Percentiles rank a stretch among this genome's conserved stretches.
These are phyloP conservation scores for Epistrophe eligans DNA, from an alignment of 2,888 invertebrate genomes.

Conservation along the genomic window DNA sequence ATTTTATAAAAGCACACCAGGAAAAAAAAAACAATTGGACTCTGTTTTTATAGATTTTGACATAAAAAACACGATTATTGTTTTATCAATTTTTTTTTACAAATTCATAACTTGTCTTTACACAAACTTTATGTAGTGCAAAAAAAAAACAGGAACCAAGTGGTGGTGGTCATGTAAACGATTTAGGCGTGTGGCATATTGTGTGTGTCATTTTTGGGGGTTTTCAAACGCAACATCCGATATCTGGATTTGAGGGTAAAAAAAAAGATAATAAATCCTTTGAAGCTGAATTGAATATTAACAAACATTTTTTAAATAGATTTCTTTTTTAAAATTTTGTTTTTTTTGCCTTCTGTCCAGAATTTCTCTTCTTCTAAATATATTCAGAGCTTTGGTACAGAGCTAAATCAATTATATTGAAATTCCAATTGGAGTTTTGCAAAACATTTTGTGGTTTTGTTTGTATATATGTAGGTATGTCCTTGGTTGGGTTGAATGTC, in stretches of 20 bases:
- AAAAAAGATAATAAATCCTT: not conserved
- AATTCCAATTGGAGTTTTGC: not conserved
- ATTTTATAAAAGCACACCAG: too few relatives aligned
- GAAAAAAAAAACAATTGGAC: too few relatives aligned
- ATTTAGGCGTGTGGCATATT: too few relatives aligned
- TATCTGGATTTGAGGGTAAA: not conserved
- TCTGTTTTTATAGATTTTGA: too few relatives aligned
- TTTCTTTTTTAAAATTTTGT: not conserved
- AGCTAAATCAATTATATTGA: not conserved
- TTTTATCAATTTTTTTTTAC: not conserved
- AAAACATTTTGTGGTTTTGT: slow-evolving; percentile 7
- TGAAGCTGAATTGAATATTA: slow-evolving; percentile 25
- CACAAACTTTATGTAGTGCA: not conserved
- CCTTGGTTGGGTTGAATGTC: not conserved
- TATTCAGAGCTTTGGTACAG: too few relatives aligned
- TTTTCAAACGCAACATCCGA: slow-evolving; percentile 3
- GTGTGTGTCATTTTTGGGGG: not conserved
- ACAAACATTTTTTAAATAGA: not conserved
- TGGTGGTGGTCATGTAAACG: not conserved
- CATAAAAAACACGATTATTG: too few relatives aligned
- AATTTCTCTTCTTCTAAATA: too few relatives aligned
- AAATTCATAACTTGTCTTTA: not conserved
- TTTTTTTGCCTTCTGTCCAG: too few relatives aligned
- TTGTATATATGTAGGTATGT: not conserved
- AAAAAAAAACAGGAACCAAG: not conserved